A percentile compares a stretch with the other conserved stretches of the same genome.
phyloP scores from a whole-genome alignment of 1,140 invertebrate species.

The Drosophila mojavensis region DNA sequence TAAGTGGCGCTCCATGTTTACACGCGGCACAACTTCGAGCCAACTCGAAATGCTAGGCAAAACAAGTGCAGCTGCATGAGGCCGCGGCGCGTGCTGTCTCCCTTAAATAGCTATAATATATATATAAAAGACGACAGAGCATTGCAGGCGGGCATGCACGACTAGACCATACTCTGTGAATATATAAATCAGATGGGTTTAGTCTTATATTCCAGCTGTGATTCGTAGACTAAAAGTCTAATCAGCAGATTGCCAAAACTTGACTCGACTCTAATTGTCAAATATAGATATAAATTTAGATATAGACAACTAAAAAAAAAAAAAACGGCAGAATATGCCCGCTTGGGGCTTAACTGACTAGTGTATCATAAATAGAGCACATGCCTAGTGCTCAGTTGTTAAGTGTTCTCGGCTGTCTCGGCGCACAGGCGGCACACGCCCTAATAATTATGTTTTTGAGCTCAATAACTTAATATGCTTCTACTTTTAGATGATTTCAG shows the following conservation, averaged over 20 bases:
- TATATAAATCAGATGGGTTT: no score
- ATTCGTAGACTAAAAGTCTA: no score
- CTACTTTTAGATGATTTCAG: no score
- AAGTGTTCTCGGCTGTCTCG: conserved; percentile 3
- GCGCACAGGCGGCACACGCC: conserved; percentile 11
- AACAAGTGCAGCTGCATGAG: conserved; percentile 43
- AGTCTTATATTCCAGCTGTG: no score
- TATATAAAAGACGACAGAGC: not conserved
- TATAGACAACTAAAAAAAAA: no score
- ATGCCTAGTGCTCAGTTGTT: not conserved
- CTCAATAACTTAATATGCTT: no score
- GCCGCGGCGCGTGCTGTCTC: not conserved
- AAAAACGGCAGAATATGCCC: no score
- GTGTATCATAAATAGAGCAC: not conserved
- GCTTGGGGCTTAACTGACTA: not conserved
- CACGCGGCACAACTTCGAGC: not conserved
- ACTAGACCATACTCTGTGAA: not conserved
- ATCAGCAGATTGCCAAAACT: no score
- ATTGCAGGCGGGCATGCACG: not conserved
- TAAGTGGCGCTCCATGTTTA: conserved; percentile 84
- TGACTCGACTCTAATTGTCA: no score
- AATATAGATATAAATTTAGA: no score
- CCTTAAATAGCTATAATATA: conserved; percentile 2
- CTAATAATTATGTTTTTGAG: not conserved
- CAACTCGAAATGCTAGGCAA: not conserved